Evolutionary conservation across 2,113 vertebrate species (phyloP).

Genomic region (Lonchura striata): DNA sequence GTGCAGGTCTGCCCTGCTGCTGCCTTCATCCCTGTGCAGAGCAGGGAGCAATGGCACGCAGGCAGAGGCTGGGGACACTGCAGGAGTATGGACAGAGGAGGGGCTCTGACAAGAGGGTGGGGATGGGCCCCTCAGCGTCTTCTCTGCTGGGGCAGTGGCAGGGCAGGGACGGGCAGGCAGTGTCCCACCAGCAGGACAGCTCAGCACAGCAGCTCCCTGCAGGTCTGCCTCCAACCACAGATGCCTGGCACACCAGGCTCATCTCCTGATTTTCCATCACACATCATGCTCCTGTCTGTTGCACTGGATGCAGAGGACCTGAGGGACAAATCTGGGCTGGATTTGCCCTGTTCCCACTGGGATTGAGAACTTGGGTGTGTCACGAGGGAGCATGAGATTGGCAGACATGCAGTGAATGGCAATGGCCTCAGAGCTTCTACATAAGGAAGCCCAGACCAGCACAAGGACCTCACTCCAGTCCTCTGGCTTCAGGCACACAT

Average conservation of each 20-base stretch:
- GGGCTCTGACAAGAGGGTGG: accelerated
- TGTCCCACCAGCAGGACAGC: background rate
- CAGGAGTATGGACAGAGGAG: background rate
- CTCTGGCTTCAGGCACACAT: background rate
- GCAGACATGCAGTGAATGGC: background rate
- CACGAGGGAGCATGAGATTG: background rate
- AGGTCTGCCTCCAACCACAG: background rate
- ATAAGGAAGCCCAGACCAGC: background rate
- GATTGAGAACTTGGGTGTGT: background rate
- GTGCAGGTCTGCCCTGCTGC: background rate
- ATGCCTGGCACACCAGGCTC: accelerated
- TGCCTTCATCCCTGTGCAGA: accelerated
- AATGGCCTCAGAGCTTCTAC: background rate
- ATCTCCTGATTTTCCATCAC: background rate
- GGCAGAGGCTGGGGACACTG: background rate
- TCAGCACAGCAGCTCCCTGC: background rate
- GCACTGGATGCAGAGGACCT: background rate
- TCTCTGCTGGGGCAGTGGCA: background rate
- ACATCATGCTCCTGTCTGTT: background rate
- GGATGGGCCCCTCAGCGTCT: background rate
- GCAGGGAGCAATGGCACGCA: background rate
- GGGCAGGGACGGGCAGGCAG: background rate
- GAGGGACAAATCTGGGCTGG: background rate
- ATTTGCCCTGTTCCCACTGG: background rate
- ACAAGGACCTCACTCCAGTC: background rate